Conservation (phyloP, 92 coral and sea anemone genomes). For the Galaxea fascicularis region DNA sequence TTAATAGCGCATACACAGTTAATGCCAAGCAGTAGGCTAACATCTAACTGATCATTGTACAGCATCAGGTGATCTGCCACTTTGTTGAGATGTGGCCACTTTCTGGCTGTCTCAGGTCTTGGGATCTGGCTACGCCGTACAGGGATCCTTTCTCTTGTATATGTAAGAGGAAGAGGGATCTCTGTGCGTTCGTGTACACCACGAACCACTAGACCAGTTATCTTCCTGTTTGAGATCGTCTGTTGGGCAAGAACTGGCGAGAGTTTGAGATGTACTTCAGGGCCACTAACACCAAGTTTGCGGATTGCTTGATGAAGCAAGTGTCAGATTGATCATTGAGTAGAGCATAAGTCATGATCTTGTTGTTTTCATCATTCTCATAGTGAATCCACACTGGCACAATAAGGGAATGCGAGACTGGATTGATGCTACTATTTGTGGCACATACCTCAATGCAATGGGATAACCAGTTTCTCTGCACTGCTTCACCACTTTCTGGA, state of each 20-base stretch:
- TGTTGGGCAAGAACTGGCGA: constrained; percentile 51
- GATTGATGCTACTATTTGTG: background rate
- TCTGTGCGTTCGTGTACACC: constrained; percentile 33
- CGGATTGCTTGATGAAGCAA: constrained; percentile 50
- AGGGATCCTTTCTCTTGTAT: constrained; percentile 52
- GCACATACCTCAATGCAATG: constrained; percentile 26
- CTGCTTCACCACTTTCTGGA: background rate
- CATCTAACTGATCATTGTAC: constrained; percentile 18
- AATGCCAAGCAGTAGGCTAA: no score
- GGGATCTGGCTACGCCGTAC: constrained; percentile 69
- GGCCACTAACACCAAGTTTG: constrained; percentile 44
- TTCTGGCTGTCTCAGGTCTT: constrained; percentile 65
- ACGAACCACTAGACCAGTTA: no score
- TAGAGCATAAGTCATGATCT: constrained; percentile 55
- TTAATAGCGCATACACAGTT: constrained; percentile 60
- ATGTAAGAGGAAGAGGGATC: constrained; percentile 50
- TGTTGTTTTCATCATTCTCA: constrained; percentile 5
- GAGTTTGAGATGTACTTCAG: constrained; percentile 40
- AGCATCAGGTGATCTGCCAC: constrained; percentile 49
- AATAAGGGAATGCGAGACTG: constrained; percentile 40
- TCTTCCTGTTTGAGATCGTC: constrained; percentile 32
- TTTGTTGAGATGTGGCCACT: constrained; percentile 59
- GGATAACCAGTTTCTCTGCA: background rate
- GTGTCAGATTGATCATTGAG: no score
- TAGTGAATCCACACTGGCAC: constrained; percentile 63